These are phyloP conservation scores for Steromphala cineraria DNA, from an alignment of 2,888 invertebrate genomes.

Conservation along the genomic window DNA sequence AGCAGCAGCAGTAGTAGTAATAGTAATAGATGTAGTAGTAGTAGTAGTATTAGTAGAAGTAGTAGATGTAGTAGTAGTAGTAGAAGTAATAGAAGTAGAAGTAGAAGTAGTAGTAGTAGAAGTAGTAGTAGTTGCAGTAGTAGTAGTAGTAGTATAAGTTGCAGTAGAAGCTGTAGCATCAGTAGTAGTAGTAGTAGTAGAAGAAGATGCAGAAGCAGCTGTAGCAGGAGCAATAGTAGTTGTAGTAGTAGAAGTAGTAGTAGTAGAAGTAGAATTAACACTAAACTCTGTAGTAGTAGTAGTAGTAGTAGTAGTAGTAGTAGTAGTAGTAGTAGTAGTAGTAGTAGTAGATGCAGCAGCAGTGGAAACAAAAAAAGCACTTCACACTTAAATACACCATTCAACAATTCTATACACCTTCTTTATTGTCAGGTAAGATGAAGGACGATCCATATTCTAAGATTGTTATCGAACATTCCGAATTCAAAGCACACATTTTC, in stretches of 20 bases:
- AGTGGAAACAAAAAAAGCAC: not conserved
- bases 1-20: too few species aligned
- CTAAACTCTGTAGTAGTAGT: too few species aligned
- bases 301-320: not conserved
- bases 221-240: not conserved
- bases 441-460: not conserved
- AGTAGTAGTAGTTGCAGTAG: conserved; percentile 6
- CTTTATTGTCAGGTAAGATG: not conserved
- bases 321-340: not conserved
- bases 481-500: too few species aligned
- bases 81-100: not conserved
- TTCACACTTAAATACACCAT: not conserved
- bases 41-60: not conserved
- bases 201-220: not conserved
- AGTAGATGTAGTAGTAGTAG: not conserved
- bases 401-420: not conserved
- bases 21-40: not conserved
- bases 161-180: not conserved
- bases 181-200: conserved; percentile 8
- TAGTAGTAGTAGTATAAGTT: not conserved
- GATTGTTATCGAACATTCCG: too few species aligned
- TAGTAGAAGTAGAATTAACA: not conserved
- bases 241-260: not conserved
- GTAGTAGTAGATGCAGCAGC: not conserved
- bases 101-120: not conserved